Evolutionary conservation across 2,113 vertebrate genomes (phyloP), one percentile per base, ranked within the genome.

Genomic region (Aegotheles bennettii): DNA sequence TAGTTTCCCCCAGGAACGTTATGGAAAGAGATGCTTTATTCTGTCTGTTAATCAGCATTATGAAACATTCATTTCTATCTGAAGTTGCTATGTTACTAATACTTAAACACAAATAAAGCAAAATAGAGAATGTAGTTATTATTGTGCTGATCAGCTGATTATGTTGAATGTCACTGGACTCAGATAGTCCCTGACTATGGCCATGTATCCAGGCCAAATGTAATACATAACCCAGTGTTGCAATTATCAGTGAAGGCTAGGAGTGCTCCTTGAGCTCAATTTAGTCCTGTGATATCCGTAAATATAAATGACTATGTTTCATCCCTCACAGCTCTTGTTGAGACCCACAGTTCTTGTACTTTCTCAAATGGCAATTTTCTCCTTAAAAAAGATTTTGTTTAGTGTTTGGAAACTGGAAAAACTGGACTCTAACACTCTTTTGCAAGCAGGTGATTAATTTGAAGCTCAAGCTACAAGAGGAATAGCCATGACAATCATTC

Each of bases 231-330:
- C 14, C 2, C 9, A 56, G 10, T 80, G 20, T 31, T 42, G 24
- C 23, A 51, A 40, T 19, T 28, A 18, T 21, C 42, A 56, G 3
- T 47, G n/a, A 51, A 84, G 38, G 8, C 25, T 67, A 36, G 21
- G 19, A 71, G 47, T 16, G 16, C 9, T 67, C n/a, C 24, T 4
- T 63, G 7, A 24, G 16, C 28, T 48, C 2, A 0, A 21, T 20
- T 0, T 2, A 26, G 10, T 42, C 23, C 38, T 57, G 1, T 17
- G 16, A 11, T 65, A 18, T 9, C 23, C 0, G 0, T 35, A 63
- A 86, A 7, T 16, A 38, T n/a, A 53, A 78, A 42, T 16, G 13
- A 33, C 20, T 36, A 10, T 0, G 1, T 35, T 80, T 63, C 20
- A 25, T 56, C 8, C 20, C 20, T 76, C 16, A 17, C 35, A 71